phyloP scores from a whole-genome alignment of 2,888 invertebrate genomes.

The Rhagonycha lutea region DNA sequence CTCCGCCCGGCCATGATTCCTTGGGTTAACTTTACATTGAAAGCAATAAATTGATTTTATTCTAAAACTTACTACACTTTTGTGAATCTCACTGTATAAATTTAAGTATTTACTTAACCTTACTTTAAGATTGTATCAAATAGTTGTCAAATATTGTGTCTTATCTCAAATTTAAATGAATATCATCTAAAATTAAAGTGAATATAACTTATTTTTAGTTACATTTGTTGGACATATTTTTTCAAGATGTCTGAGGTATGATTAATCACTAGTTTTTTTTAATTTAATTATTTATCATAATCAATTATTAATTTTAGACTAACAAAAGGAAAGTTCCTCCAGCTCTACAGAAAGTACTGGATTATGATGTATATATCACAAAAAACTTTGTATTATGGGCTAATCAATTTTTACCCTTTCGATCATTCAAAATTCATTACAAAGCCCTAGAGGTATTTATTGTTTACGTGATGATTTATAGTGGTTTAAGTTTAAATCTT shows the following conservation, averaged over 20 bases:
- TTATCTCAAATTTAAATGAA: background rate
- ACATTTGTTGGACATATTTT: background rate
- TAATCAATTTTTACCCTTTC: slow-evolving; percentile 56
- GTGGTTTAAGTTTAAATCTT: slow-evolving; percentile 25
- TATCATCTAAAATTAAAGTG: background rate
- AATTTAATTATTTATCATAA: background rate
- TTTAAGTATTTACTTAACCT: background rate
- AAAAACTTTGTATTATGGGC: slow-evolving; percentile 59
- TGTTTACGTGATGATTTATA: background rate
- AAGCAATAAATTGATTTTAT: too few relatives aligned
- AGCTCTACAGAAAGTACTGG: slow-evolving; percentile 57
- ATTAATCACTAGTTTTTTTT: background rate
- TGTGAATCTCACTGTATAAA: background rate
- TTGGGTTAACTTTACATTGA: too few relatives aligned
- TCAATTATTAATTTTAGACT: background rate
- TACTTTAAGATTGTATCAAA: background rate
- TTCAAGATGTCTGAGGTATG: background rate
- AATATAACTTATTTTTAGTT: background rate
- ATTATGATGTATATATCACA: slow-evolving; percentile 59
- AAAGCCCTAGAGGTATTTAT: slow-evolving; percentile 61
- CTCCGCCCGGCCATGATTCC: too few relatives aligned
- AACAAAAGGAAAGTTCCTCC: slow-evolving; percentile 52
- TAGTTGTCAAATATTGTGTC: background rate
- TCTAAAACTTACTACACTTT: background rate
- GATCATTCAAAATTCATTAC: slow-evolving; percentile 60